These are phyloP conservation scores for Carpatolechia fugitivella DNA, from an alignment of 2,888 invertebrate species.

Conservation along the genomic window DNA sequence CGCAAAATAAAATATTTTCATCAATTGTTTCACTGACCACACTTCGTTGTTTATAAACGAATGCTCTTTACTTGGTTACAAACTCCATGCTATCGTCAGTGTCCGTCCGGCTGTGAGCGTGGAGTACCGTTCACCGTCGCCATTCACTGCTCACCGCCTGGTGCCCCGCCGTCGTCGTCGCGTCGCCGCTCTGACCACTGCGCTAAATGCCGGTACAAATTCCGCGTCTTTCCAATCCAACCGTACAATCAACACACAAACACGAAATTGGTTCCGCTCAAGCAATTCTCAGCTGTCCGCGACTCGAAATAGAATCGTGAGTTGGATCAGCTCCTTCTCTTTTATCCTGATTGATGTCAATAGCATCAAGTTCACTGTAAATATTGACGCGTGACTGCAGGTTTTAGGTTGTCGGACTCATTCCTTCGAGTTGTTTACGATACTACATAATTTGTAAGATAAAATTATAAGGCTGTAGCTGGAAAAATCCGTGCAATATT, in stretches of 20 bases:
- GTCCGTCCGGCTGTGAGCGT: constrained; percentile 21
- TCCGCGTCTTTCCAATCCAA: not conserved
- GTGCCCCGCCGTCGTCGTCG: not conserved
- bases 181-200: not conserved
- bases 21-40: constrained; percentile 38
- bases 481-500: constrained; percentile 41
- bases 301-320: not conserved
- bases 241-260: not conserved
- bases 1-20: too few species aligned
- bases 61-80: constrained; percentile 52
- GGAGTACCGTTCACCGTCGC: constrained; percentile 23
- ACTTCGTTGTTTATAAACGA: constrained; percentile 57
- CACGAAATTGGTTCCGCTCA: not conserved
- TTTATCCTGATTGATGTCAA: constrained; percentile 39
- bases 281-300: not conserved
- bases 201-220: not conserved
- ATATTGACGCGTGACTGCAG: constrained; percentile 21
- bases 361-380: constrained; percentile 38
- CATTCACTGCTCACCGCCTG: constrained; percentile 25
- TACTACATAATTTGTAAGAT: not conserved
- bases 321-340: constrained; percentile 28
- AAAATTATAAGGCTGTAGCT: constrained; percentile 7
- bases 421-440: not conserved
- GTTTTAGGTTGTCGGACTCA: not conserved
- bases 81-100: constrained; percentile 45